phyloP scores from a whole-genome alignment of 2,888 invertebrate species.

The Leptinotarsa haldemani region DNA sequence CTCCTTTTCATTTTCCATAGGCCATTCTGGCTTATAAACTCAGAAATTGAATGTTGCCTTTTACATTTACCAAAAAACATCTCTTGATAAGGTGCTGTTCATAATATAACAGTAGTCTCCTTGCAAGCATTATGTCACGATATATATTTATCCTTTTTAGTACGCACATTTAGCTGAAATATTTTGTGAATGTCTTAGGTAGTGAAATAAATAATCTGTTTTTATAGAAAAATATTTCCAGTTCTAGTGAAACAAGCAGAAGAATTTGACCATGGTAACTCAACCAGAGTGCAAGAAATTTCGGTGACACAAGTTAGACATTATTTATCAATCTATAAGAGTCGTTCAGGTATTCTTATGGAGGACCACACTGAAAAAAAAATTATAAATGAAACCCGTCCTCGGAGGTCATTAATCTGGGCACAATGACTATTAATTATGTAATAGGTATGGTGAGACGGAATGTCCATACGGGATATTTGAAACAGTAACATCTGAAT shows the following conservation, averaged over 20 bases:
- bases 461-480: neutral
- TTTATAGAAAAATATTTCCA: neutral
- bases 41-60: no score
- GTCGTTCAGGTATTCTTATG: conserved; percentile 3
- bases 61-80: no score
- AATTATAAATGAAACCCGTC: conserved; percentile 41
- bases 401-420: conserved; percentile 42
- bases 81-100: no score
- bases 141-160: no score
- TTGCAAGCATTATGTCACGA: no score
- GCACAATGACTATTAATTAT: conserved; percentile 31
- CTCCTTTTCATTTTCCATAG: no score
- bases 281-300: conserved; percentile 18
- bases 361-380: conserved; percentile 36
- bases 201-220: neutral
- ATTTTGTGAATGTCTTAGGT: no score
- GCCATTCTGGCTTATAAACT: no score
- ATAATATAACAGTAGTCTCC: no score
- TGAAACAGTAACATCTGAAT: neutral
- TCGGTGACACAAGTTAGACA: conserved; percentile 18
- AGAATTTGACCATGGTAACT: neutral
- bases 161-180: no score
- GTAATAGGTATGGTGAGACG: conserved; percentile 2
- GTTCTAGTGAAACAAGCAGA: neutral
- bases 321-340: conserved; percentile 9